phyloP scores from a whole-genome alignment of 2,113 vertebrate species.

The Dasypus novemcinctus region DNA sequence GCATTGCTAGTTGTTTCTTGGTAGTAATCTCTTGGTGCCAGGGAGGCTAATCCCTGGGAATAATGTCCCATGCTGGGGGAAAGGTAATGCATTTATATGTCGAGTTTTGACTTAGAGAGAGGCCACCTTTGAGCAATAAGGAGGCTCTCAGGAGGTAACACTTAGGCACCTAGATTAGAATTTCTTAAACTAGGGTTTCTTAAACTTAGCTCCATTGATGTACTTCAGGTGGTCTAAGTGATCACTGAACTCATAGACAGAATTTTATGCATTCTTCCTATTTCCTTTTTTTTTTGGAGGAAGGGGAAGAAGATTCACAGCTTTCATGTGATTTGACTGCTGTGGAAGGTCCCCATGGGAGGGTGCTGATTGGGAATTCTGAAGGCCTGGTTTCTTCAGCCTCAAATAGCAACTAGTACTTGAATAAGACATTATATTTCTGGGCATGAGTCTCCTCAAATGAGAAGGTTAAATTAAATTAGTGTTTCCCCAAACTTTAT shows the following conservation, averaged over 20 bases:
- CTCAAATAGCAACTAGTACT: not conserved
- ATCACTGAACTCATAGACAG: not conserved
- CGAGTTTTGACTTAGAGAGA: too few species aligned
- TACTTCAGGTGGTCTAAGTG: not conserved
- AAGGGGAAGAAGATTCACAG: not conserved
- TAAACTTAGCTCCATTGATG: not conserved
- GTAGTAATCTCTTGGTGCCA: too few species aligned
- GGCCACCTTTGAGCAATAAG: too few species aligned
- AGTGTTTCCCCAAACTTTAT: not conserved
- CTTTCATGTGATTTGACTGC: not conserved
- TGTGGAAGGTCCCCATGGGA: not conserved
- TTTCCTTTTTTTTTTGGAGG: not conserved
- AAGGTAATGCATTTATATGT: too few species aligned
- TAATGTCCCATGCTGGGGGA: too few species aligned
- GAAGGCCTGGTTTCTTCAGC: not conserved
- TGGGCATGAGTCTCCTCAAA: not conserved
- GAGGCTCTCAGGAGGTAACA: too few species aligned
- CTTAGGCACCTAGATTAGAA: too few species aligned
- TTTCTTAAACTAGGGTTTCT: not conserved
- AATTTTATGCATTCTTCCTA: not conserved
- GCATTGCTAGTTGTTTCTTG: too few species aligned
- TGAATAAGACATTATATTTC: not conserved
- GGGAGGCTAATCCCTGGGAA: too few species aligned
- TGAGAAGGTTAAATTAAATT: not conserved
- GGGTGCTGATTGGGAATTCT: not conserved